Evolutionary conservation across 1,140 invertebrate genomes (phyloP), one percentile per base, ranked within the genome.

Genomic region (Pantala flavescens): DNA sequence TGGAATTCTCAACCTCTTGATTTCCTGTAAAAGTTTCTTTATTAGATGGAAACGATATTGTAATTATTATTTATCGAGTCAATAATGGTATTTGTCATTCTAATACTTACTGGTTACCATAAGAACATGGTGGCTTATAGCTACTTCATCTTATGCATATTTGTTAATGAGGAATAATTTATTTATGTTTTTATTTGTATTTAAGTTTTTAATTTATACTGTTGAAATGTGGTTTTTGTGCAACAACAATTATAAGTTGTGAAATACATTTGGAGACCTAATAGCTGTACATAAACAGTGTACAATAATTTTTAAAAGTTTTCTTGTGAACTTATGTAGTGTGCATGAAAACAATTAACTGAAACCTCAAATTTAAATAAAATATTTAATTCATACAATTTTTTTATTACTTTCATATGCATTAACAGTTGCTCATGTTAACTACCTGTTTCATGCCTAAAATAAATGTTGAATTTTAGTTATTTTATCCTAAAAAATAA

Each of bases 181-280:
- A 75, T 75, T 75, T 75, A 71, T 75, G 75, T 75, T 75, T 75
- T 75, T 75, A 75, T 75, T 75, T 75, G 75, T 75, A 75, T 75
- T 75, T 75, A 75, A 75, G 71, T 63, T 75, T 75, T 75, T 75
- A 75, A 75, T 75, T 75, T 75, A 75, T 75, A 71, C 55, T 75
- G 75, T 75, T 75, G 72, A 63, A 63, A 63, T 63, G 49, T 63
- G 24, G 42, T 36, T 36, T 36, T 72, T 28, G 71, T 72, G 24
- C 42, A 14, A 36, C n/a, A 21, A 36, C n/a, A 21, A 72, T 72
- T 72, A 42, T 71, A 42, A 36, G 71, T 72, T 72, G 71, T 72
- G 42, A 36, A 72, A 72, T 28, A 72, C 19, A 72, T 36, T 72
- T 72, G 71, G 24, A 72, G 24, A 72, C 24, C 24, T 36, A 28